These are phyloP conservation scores for Eurystomus gularis DNA, from an alignment of 2,113 vertebrate genomes.

Conservation along the genomic window DNA sequence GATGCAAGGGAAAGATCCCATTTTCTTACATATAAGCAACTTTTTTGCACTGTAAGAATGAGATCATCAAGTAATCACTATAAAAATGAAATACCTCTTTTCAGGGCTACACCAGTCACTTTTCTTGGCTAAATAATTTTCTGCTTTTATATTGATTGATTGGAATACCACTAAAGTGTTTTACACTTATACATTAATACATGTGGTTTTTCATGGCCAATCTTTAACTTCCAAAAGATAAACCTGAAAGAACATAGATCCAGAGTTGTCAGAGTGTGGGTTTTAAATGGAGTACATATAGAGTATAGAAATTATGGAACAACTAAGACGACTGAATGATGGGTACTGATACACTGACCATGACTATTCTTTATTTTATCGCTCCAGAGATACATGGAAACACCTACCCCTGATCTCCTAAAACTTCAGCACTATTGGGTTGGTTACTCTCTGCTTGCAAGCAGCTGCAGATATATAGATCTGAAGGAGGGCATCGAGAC, in stretches of 20 bases:
- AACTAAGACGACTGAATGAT: not conserved
- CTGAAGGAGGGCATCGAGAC: not conserved
- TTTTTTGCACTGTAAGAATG: not conserved
- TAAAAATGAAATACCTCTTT: not conserved
- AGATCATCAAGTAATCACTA: not conserved
- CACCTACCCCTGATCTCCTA: not conserved
- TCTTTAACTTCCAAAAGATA: not conserved
- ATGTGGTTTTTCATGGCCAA: not conserved
- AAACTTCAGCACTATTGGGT: not conserved
- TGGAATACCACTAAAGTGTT: not conserved
- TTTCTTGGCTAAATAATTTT: not conserved
- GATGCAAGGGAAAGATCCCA: not conserved
- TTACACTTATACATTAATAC: not conserved
- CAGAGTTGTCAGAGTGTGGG: not conserved
- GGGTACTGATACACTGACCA: not conserved
- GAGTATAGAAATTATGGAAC: not conserved
- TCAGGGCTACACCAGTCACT: not conserved
- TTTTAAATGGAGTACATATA: not conserved
- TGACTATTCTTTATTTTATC: not conserved
- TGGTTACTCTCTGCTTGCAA: not conserved
- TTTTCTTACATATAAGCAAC: not conserved
- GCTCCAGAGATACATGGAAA: not conserved
- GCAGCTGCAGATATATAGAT: not conserved
- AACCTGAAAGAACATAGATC: not conserved
- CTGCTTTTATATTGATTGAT: not conserved